Evolutionary conservation across 2,113 vertebrate species (phyloP), one percentile per base, ranked within the genome.

Genomic region (Potamarius usumacintae): DNA sequence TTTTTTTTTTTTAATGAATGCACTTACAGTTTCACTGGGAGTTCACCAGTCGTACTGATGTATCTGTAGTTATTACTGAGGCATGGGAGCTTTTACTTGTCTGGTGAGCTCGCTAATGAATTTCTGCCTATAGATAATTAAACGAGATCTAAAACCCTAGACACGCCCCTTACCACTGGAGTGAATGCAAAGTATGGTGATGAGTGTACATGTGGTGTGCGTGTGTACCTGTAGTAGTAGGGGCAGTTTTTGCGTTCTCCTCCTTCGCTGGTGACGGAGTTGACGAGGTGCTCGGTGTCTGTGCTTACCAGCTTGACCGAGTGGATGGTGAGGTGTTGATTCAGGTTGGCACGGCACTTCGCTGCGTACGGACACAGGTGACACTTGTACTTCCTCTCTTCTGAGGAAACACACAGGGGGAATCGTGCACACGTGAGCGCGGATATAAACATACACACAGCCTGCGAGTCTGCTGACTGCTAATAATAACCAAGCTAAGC

Each of bases 341-440:
- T 99, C 93, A 99, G 96, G 93, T 99, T 99, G 83, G 98, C 98
- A 90, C 97, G 96, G 95, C 98, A 99, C 96, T 99, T 99, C 92
- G 98, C 98, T 94, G 98, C 97, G 34, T 99, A 99, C 88, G 98
- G 97, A 96, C 98, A 99, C 96, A 99, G 95, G 94, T 99, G 98
- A 96, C 98, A 99, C 95, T 98, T 99, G 94, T 99, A 99, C 94
- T 98, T 99, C 96, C 98, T 97, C 94, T 99, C 98, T 89, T 99
- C 98, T 99, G 96, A 85, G 92, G 92, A 80, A 34, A 87, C 60
- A 88, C n/a, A 86, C 50, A 86, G 15, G 84, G 1, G 80, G 25
- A 53, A 11, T 25, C 11, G 80, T 9, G 10, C 60, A 58, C 15
- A n/a, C 15, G 17, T 27, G 42, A 50, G 30, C 25, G 42, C 25